These are phyloP conservation scores for Phataginus tricuspis DNA, from an alignment of 2,797 vertebrate species.

Conservation along the genomic window DNA sequence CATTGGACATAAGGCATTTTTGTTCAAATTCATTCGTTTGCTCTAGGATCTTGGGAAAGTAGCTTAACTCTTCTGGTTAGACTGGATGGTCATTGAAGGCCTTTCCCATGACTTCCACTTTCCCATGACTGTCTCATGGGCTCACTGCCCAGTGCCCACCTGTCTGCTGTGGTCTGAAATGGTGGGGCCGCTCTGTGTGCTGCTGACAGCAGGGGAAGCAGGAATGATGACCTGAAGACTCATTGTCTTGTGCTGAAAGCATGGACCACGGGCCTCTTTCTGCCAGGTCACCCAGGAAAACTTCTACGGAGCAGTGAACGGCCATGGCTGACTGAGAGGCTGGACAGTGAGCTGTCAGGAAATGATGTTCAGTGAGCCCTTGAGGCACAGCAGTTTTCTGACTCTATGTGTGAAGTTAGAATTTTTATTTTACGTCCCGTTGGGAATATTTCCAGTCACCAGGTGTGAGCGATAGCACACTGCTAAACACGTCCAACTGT, in stretches of 20 bases:
- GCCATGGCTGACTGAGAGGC: too few species aligned
- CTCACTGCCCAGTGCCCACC: too few species aligned
- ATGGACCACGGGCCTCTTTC: background rate
- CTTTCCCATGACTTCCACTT: background rate
- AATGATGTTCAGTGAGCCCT: background rate
- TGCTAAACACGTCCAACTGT: too few species aligned
- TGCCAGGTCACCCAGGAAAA: background rate
- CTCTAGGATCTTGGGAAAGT: background rate
- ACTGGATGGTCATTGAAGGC: background rate
- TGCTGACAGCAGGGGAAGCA: rapidly evolving
- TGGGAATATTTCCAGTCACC: background rate
- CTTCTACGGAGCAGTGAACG: rapidly evolving
- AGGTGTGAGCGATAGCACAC: too few species aligned
- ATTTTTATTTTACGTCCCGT: background rate
- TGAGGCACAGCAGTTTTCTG: background rate
- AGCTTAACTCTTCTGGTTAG: background rate
- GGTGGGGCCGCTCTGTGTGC: background rate
- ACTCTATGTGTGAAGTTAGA: background rate
- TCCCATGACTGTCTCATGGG: too few species aligned
- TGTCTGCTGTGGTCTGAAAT: background rate
- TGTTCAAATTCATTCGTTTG: background rate
- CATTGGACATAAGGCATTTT: background rate
- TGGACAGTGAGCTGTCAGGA: background rate
- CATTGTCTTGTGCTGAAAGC: too few species aligned
- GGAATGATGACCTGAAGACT: background rate